Conservation (phyloP, 1,140 invertebrate species). For the Penaeus indicus region DNA sequence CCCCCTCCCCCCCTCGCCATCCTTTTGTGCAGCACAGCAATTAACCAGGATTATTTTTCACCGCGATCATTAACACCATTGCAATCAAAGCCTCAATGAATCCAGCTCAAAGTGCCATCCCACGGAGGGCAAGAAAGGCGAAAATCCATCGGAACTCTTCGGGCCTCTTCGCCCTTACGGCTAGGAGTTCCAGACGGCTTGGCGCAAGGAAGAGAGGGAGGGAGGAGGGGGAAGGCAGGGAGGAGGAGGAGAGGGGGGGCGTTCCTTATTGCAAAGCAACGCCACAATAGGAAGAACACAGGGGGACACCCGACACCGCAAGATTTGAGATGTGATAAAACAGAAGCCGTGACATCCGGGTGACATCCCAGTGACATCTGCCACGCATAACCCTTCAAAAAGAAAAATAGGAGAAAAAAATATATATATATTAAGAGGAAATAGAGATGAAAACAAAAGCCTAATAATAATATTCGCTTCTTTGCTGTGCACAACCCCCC, state of each 20-base stretch:
- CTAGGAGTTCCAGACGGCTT: not conserved
- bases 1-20: not conserved
- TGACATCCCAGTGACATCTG: slow-evolving; percentile 52
- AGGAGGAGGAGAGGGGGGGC: slow-evolving; percentile 4
- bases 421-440: not conserved
- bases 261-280: slow-evolving; percentile 42
- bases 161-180: no score
- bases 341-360: slow-evolving; percentile 37
- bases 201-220: not conserved
- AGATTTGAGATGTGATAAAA: slow-evolving; percentile 58
- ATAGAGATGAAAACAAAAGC: not conserved
- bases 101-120: slow-evolving; percentile 17
- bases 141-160: not conserved
- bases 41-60: slow-evolving; percentile 61
- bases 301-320: slow-evolving; percentile 55
- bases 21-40: slow-evolving; percentile 56
- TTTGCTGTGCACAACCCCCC: no score
- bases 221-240: not conserved
- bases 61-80: slow-evolving; percentile 62
- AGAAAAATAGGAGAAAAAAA: not conserved
- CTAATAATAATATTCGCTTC: no score
- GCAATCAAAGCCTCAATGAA: slow-evolving; percentile 56
- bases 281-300: slow-evolving; percentile 46
- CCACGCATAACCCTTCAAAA: not conserved
- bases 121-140: slow-evolving; percentile 15